Base-by-base conservation (phyloP, 1,140 invertebrate species). In the Plodia interpunctella region DNA sequence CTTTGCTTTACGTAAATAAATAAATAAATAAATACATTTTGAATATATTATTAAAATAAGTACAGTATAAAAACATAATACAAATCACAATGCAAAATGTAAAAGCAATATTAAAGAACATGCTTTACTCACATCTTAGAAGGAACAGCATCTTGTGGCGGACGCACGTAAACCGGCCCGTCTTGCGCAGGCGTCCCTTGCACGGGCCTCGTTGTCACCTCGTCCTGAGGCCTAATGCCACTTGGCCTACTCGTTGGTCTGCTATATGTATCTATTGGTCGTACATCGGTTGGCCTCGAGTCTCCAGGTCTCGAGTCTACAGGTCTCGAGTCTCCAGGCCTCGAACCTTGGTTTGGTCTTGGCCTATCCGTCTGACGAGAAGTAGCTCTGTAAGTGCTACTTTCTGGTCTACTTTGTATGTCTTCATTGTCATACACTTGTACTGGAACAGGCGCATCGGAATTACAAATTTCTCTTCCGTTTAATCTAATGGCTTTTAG, bases 401-500 rank as follows among this genome's bases (percentile, higher is more conserved):
- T 51, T 51, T 20, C 18, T 1, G 49, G 18, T 9, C 49, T 8
- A 15, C 19, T 50, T 18, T 32, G 57, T 10, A 49, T 32, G 11
- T 49, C 53, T 18, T 58, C 28, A 25, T 20, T 28, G 20, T 52
- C 17, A 35, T 56, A 32, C 25, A 35, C 56, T 38, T 19, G 20
- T 30, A 11, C 69, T 15, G 81, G 79, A 20, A 65, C 68, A 0
- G 74, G 80, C 0, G 65, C 76, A 20, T 85, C 80, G 0, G 87
- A 83, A 44, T 87, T 89, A 38, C 87, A 89, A 5, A 89, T 89
- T 58, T 87, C 84, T 51, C 82, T 70, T 0, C 87, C 87, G 49
- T 89, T 89, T 20, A 89, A 65, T 58, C 82, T 68, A 17, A 89
- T 87, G 0, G 79, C 72, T 44, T 71, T 64, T 0, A 89, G 59